These are phyloP conservation scores for Thunnus maccoyii DNA, from an alignment of 2,113 vertebrate genomes.

Conservation along the genomic window DNA sequence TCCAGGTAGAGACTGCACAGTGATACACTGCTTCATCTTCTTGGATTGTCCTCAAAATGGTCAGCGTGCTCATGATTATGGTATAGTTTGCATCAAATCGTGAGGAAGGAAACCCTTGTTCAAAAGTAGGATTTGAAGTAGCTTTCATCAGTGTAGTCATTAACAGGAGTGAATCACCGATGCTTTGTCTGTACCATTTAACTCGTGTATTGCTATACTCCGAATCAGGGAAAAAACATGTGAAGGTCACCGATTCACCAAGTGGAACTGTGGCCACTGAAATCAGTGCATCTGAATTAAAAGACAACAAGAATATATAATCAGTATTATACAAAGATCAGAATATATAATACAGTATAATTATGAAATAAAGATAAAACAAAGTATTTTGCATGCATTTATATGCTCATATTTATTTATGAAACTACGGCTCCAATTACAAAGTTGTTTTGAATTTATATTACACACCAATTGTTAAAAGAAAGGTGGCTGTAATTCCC, in stretches of 20 bases:
- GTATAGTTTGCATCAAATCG: not conserved
- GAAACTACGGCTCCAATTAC: no score
- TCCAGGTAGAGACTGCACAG: conserved; percentile 28
- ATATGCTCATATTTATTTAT: no score
- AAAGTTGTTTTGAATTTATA: no score
- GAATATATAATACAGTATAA: no score
- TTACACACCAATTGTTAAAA: not conserved
- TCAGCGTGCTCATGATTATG: conserved; percentile 13
- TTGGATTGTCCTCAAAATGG: conserved; percentile 21
- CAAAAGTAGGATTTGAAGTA: not conserved
- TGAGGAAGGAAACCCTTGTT: not conserved
- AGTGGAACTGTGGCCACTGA: conserved; percentile 9
- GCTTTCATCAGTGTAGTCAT: conserved; percentile 19
- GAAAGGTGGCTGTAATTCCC: not conserved
- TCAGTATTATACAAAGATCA: not conserved
- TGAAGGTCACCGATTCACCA: conserved; percentile 40
- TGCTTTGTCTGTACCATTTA: conserved; percentile 55
- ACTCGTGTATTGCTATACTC: not conserved
- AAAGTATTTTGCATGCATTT: no score
- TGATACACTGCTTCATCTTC: conserved; percentile 57
- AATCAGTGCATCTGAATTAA: conserved; percentile 30
- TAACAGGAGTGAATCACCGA: conserved; percentile 9
- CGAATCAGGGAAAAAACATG: not conserved
- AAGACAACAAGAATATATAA: not conserved
- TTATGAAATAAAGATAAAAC: no score